Conservation (phyloP, 2,113 vertebrate genomes). For the Hassar affinis region DNA sequence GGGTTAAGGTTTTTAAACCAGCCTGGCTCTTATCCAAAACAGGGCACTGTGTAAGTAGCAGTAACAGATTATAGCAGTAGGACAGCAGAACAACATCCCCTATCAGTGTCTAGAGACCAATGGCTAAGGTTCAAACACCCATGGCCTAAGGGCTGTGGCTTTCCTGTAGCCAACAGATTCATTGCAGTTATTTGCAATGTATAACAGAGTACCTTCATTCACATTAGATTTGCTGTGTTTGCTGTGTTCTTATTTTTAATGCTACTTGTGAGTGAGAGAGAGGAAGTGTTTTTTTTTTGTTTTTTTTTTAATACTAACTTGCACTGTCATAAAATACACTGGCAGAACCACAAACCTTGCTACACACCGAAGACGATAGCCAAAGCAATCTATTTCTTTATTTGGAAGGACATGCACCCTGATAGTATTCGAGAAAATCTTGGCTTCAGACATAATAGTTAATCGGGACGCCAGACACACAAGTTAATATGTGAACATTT, state of each 20-base stretch:
- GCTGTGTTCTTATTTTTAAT: not conserved
- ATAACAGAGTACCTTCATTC: not conserved
- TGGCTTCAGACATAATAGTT: not conserved
- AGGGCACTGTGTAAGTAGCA: not conserved
- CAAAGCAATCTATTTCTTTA: not conserved
- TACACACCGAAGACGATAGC: not conserved
- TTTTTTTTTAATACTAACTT: not conserved
- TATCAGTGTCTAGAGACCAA: no score
- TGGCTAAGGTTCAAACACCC: not conserved
- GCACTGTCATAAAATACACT: not conserved
- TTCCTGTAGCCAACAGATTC: not conserved
- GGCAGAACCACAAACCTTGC: not conserved
- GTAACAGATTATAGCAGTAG: not conserved
- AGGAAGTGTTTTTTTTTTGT: not conserved
- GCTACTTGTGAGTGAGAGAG: not conserved
- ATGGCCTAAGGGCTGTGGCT: not conserved
- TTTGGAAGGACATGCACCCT: not conserved
- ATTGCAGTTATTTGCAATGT: not conserved
- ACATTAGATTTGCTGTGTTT: not conserved
- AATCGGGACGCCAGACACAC: not conserved
- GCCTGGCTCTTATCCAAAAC: not conserved
- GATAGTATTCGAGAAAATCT: not conserved
- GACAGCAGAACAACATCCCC: not conserved
- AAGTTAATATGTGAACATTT: not conserved
- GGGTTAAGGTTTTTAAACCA: not conserved